Base-by-base conservation (phyloP, 1,140 invertebrate species). In the Aethina tumida region DNA sequence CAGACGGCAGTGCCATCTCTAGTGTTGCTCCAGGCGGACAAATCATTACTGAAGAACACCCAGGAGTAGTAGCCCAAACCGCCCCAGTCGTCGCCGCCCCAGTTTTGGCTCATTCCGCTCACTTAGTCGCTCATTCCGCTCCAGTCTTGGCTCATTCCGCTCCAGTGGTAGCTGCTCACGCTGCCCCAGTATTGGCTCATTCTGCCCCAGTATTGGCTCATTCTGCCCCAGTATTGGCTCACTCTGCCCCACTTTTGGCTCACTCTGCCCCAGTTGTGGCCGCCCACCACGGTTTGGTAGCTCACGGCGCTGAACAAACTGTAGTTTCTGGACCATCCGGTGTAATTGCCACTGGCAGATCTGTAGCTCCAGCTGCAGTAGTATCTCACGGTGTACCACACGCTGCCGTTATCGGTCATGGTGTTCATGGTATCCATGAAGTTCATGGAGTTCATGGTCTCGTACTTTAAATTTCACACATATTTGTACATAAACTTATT, bases 1-100 rank as follows among this genome's bases (percentile, higher is more conserved):
- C 45, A 5, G 52, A 55, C 19, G 52, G 52, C 18, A 54, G 52
- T 29, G 37, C 43, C 6, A 54, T 54, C 35, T 39, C 35, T 22
- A 22, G 50, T n/a, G 50, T 43, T 22, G 36, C 38, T 15, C 45
- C 45, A 28, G 52, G 52, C 16, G 52, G 52, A n/a, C 16, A 36
- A 26, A 42, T 55, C 19, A 14, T 52, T 12, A 38, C 43, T n/a
- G 47, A 50, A 31, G 43, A 48, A 19, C 39, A 41, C 18, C 25
- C 47, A 18, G 50, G 45, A 13, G 41, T 45, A 26, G 36, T 53
- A 4, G 47, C 39, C 20, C 37, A 43, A 25, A 24, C 43, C 18
- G 45, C 34, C 24, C 39, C 39, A 25, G 20, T 19, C 8, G 24
- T 35, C 8, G 14, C 31, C 8, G 38, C 33, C 4, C 13, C 26